Percentiles rank a stretch among this genome's conserved stretches.
phyloP scores from a whole-genome alignment of 2,888 invertebrate genomes.

The Caenorhabditis sp. region DNA sequence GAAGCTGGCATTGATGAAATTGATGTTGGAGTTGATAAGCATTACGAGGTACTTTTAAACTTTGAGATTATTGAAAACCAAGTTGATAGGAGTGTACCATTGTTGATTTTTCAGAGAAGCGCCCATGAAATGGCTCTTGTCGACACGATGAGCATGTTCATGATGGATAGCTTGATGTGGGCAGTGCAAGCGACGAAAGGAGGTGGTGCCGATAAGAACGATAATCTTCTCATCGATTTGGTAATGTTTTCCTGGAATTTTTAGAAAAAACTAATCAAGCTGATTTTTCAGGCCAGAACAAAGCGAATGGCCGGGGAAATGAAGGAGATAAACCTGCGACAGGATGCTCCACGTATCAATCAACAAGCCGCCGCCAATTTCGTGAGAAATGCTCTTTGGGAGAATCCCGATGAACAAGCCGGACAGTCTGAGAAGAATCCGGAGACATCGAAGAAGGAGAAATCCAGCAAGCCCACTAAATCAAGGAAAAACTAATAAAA shows the following conservation, averaged over 20 bases:
- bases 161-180: slow-evolving; percentile 60
- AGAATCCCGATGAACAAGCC: slow-evolving; percentile 18
- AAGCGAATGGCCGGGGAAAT: slow-evolving; percentile 48
- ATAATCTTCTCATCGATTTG: slow-evolving; percentile 52
- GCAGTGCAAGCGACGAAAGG: slow-evolving; percentile 54
- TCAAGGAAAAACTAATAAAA: slow-evolving; percentile 23
- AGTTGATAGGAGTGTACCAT: too few species aligned
- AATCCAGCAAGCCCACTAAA: neutral
- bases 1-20: slow-evolving; percentile 49
- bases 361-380: slow-evolving; percentile 42
- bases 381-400: slow-evolving; percentile 42
- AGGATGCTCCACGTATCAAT: slow-evolving; percentile 57
- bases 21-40: slow-evolving; percentile 57
- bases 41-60: slow-evolving; percentile 45
- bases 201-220: slow-evolving; percentile 52
- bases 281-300: slow-evolving; percentile 53
- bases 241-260: slow-evolving; percentile 18
- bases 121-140: slow-evolving; percentile 61
- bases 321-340: slow-evolving; percentile 55
- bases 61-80: too few species aligned
- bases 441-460: neutral
- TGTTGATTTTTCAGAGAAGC: slow-evolving; percentile 48
- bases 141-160: slow-evolving; percentile 54
- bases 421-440: neutral
- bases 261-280: too few species aligned